Conservation (phyloP, 2,888 invertebrate species). For the Gastracanthus pulcherrimus region DNA sequence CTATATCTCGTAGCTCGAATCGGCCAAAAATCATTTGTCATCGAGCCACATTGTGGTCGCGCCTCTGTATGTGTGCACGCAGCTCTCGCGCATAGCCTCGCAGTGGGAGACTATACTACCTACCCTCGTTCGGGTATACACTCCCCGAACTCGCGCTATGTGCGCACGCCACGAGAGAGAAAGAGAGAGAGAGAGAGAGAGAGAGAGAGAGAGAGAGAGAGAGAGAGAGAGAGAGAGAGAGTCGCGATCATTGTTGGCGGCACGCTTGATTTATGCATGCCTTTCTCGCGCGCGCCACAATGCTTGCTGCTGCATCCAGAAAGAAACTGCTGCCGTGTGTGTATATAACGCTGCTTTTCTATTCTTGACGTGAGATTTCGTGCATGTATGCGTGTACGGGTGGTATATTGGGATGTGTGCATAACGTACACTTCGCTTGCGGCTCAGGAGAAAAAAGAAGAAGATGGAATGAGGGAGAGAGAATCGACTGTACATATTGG, state of each 20-base stretch:
- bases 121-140: not conserved
- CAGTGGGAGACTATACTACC: not conserved
- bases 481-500: not conserved
- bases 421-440: not conserved
- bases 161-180: too few species aligned
- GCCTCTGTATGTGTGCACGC: conserved; percentile 65
- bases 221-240: too few species aligned
- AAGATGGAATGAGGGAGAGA: conserved; percentile 18
- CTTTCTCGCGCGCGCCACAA: conserved; percentile 66
- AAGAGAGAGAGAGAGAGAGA: too few species aligned
- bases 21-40: conserved; percentile 73
- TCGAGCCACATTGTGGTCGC: conserved; percentile 75
- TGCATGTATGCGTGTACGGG: not conserved
- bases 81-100: not conserved
- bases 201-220: too few species aligned
- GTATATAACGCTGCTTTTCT: not conserved
- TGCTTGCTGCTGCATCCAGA: conserved; percentile 53
- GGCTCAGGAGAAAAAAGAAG: conserved; percentile 5
- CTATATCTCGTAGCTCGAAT: not conserved
- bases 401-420: too few species aligned
- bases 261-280: conserved; percentile 75
- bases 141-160: conserved; percentile 22
- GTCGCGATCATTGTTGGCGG: conserved; percentile 71
- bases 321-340: conserved; percentile 62
- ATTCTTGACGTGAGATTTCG: not conserved